Base-by-base conservation (phyloP, 2,888 invertebrate genomes). In the Elegia similella region DNA sequence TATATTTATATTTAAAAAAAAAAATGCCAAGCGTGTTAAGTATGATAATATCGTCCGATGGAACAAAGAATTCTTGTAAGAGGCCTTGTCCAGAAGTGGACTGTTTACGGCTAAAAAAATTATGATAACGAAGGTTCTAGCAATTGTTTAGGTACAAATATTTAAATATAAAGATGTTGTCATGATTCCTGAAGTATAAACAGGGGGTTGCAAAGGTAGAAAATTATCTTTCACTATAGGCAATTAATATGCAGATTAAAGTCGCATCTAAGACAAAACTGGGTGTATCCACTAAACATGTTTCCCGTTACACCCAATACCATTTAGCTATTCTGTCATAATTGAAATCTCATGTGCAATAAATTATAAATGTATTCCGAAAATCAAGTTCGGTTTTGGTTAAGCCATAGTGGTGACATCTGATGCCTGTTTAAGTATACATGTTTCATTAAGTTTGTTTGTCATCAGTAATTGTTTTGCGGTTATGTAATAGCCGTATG, bases 391-490 rank as follows among this genome's bases (percentile, higher is more conserved):
- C 50, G 50, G 50, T 34, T 50, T 34, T 17, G 34, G 50, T 50
- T 34, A 50, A 50, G 34, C 34, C 50, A 10, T 34, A 48, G 13
- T 10, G 48, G 15, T 48, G 34, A 34, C 17, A 16, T 17, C 50
- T 50, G 50, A 50, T 38, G 17, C 16, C 50, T 50, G 32, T 50
- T 50, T 34, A 50, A 50, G 50, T 50, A 50, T 50, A 34, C 50
- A 50, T 50, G 50, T 50, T 50, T 50, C 50, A 50, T 50, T 50
- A 50, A 38, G 50, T 50, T 38, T 50, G 38, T 50, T 34, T 50
- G 50, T 50, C 50, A 34, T 10, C 5, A 16, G 13, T 50, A 50
- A 50, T 50, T 50, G 50, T 38, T 50, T 50, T 30, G 50, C 17
- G 50, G 50, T 38, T 50, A 38, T 34, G 34, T 34, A 38, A 34